Conservation (phyloP, 2,797 vertebrate species). For the Eutrigla gurnardus region DNA sequence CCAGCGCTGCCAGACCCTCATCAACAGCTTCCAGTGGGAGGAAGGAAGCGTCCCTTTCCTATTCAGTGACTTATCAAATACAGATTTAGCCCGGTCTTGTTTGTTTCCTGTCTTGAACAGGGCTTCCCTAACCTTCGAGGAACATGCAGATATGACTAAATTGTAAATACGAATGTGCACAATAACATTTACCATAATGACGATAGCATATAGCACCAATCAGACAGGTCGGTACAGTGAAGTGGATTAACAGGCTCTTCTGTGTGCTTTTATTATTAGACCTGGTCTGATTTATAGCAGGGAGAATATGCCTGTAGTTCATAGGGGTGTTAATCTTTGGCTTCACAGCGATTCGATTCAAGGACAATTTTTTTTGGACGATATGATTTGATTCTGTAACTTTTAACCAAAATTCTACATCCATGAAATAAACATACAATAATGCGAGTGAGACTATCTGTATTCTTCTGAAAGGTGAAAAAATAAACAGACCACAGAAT, state of each 20-base stretch:
- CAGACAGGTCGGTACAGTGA: constrained; percentile 35
- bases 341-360: no score
- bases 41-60: constrained; percentile 49
- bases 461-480: no score
- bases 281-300: background rate
- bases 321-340: background rate
- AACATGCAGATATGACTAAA: constrained; percentile 7
- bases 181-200: background rate
- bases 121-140: background rate
- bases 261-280: constrained; percentile 29
- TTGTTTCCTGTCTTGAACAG: constrained; percentile 6
- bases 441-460: no score
- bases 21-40: constrained; percentile 84
- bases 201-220: constrained; percentile 9
- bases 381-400: no score
- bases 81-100: constrained; percentile 83
- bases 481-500: no score
- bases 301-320: constrained; percentile 1
- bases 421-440: no score
- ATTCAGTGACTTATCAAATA: constrained; percentile 79
- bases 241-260: constrained; percentile 26
- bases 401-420: no score
- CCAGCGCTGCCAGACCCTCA: constrained; percentile 83
- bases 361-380: no score
- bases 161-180: background rate